Evolutionary conservation across 2,113 vertebrate species (phyloP).

Genomic region (Atractosteus spatula): DNA sequence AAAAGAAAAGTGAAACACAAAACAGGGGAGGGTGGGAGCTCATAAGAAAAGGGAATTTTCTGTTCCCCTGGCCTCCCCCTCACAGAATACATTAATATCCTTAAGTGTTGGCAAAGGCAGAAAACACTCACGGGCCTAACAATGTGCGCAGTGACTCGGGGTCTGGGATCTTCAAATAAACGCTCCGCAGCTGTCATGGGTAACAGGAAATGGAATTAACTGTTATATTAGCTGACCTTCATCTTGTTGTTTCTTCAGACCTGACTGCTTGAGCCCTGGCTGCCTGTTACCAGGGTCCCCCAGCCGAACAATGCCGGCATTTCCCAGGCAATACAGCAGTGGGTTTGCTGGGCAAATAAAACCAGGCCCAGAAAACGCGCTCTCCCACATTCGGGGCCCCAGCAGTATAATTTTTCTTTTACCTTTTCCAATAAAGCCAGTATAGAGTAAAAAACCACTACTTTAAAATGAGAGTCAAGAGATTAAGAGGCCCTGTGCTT

Average conservation of each 20-base stretch:
- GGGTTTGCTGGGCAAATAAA: slow-evolving; percentile 88
- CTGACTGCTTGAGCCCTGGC: slow-evolving; percentile 78
- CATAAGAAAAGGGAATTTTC: slow-evolving; percentile 63
- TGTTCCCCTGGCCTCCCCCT: slow-evolving; percentile 18
- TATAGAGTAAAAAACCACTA: slow-evolving; percentile 7
- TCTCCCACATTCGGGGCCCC: slow-evolving; percentile 57
- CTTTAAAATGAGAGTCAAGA: not conserved
- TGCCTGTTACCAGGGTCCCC: slow-evolving; percentile 94
- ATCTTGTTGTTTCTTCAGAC: slow-evolving; percentile 87
- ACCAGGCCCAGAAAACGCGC: slow-evolving; percentile 63
- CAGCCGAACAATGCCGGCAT: slow-evolving; percentile 74
- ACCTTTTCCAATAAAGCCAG: slow-evolving; percentile 23
- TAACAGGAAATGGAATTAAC: slow-evolving; percentile 93
- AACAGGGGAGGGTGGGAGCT: slow-evolving; percentile 51
- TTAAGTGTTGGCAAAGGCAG: slow-evolving; percentile 70
- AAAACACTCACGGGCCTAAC: slow-evolving; percentile 58
- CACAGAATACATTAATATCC: slow-evolving; percentile 80
- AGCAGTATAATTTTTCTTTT: slow-evolving; percentile 57
- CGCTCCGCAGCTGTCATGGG: slow-evolving; percentile 88
- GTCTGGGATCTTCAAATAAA: slow-evolving; percentile 99
- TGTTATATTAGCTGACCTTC: slow-evolving; percentile 96
- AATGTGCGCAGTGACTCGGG: slow-evolving; percentile 70
- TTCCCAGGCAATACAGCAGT: slow-evolving; percentile 70
- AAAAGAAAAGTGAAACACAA: slow-evolving; percentile 49
- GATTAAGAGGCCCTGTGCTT: slow-evolving; percentile 7